phyloP scores from a whole-genome alignment of 2,888 invertebrate genomes.

The Ichneumon xanthorius region DNA sequence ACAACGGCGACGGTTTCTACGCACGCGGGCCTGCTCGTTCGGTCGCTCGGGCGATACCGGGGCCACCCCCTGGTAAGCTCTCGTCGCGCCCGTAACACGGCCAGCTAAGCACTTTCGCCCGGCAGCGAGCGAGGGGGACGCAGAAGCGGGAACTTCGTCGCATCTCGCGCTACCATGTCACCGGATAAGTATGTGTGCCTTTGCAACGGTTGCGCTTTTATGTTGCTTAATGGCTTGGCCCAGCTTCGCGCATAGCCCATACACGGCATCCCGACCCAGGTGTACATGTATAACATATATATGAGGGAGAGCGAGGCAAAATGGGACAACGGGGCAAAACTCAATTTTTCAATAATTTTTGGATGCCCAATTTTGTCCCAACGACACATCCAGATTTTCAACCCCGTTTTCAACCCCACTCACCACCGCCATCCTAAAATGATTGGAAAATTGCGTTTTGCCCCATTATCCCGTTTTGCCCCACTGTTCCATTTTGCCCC shows the following conservation, averaged over 20 bases:
- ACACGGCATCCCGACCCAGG: slow-evolving; percentile 13
- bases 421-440: no score
- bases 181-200: slow-evolving; percentile 69
- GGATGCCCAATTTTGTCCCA: no score
- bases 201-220: slow-evolving; percentile 73
- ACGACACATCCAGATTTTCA: no score
- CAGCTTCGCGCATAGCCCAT: slow-evolving; percentile 53
- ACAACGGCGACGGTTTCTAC: slow-evolving; percentile 23
- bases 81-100: slow-evolving; percentile 59
- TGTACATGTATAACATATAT: not conserved
- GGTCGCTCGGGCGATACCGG: slow-evolving; percentile 25
- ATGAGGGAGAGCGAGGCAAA: no score
- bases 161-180: slow-evolving; percentile 50
- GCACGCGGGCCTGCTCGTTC: slow-evolving; percentile 30
- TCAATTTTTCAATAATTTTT: no score
- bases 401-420: no score
- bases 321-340: no score
- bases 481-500: no score
- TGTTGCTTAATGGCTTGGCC: slow-evolving; percentile 72
- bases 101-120: slow-evolving; percentile 66
- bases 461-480: no score
- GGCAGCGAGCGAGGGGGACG: slow-evolving; percentile 14
- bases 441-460: no score
- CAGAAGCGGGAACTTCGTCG: slow-evolving; percentile 25
- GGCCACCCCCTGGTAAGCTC: slow-evolving; percentile 46